These are phyloP conservation scores for Strigamia crassipes DNA, from an alignment of 2,888 invertebrate species.

Conservation along the genomic window DNA sequence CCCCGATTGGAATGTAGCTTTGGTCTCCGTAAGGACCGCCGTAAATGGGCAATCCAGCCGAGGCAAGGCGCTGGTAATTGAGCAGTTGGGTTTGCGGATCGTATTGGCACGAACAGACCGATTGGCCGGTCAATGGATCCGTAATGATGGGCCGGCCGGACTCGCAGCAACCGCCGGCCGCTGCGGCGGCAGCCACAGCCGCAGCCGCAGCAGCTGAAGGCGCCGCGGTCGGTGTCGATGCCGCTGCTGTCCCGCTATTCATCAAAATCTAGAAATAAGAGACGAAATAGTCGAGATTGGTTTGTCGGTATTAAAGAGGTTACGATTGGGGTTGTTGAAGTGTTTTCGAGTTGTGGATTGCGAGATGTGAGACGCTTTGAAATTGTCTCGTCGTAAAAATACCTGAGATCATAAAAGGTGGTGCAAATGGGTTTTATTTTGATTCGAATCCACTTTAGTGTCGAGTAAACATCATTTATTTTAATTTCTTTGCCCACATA, in stretches of 20 bases:
- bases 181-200: slow-evolving; percentile 48
- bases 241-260: slow-evolving; percentile 45
- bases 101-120: slow-evolving; percentile 84
- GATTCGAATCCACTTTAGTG: slow-evolving; percentile 34
- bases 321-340: not conserved
- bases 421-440: slow-evolving; percentile 24
- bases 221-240: slow-evolving; percentile 52
- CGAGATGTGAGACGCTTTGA: not conserved
- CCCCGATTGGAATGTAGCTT: slow-evolving; percentile 58
- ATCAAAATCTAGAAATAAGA: slow-evolving; percentile 44
- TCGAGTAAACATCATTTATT: slow-evolving; percentile 32
- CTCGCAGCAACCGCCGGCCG: slow-evolving; percentile 72
- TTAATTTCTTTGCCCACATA: slow-evolving; percentile 7
- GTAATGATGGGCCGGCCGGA: slow-evolving; percentile 88
- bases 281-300: not conserved
- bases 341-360: not conserved
- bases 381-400: slow-evolving; percentile 35
- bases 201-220: slow-evolving; percentile 52
- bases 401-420: slow-evolving; percentile 27
- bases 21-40: slow-evolving; percentile 55
- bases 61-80: slow-evolving; percentile 80
- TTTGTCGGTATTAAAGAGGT: not conserved
- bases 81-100: slow-evolving; percentile 68
- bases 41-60: slow-evolving; percentile 61
- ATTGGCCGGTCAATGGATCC: slow-evolving; percentile 85